phyloP scores from a whole-genome alignment of 2,888 invertebrate species.

The Diarsia dahlii region DNA sequence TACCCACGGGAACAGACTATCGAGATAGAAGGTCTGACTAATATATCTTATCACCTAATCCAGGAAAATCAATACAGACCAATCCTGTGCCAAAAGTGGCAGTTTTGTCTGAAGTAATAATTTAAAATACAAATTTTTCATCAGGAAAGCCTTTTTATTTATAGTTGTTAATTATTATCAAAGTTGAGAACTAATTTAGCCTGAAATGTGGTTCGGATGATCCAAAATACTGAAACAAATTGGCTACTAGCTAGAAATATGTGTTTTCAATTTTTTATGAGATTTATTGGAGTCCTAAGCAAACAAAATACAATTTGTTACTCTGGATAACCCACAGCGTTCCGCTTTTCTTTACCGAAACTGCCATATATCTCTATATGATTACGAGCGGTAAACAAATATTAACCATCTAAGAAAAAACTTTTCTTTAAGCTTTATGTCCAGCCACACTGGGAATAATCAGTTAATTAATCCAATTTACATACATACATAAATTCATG shows the following conservation, averaged over 20 bases:
- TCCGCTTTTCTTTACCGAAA: neutral
- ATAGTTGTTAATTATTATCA: neutral
- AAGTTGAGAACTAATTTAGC: neutral
- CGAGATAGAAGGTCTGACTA: neutral
- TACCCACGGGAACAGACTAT: neutral
- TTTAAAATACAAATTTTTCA: neutral
- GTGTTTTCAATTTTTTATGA: neutral
- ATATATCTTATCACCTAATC: neutral
- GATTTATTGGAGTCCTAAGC: neutral
- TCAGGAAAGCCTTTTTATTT: neutral
- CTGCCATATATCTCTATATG: neutral
- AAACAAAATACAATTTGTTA: slow-evolving; percentile 4
- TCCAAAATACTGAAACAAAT: neutral
- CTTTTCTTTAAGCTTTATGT: neutral
- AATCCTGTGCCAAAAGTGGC: no score
- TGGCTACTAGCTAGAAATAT: neutral
- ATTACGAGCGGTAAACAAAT: neutral
- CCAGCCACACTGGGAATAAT: neutral
- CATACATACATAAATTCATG: no score
- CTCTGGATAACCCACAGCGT: neutral
- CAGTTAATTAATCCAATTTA: neutral
- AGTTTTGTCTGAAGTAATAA: neutral
- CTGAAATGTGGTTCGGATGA: neutral
- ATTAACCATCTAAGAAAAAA: neutral
- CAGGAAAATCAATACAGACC: neutral